Evolutionary conservation across 2,888 invertebrate genomes (phyloP).

Genomic region (Nasonovia ribisnigri): DNA sequence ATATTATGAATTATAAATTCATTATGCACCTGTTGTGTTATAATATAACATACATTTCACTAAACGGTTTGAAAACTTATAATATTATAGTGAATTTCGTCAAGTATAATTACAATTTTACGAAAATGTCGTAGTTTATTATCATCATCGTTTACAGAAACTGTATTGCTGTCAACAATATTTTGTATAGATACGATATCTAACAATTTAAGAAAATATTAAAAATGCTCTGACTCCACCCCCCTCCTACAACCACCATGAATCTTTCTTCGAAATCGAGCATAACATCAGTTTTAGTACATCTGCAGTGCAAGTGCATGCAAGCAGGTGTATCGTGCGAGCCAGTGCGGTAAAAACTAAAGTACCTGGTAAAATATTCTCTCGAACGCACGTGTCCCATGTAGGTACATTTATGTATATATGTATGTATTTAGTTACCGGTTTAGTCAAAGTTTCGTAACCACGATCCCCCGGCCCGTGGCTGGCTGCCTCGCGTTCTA

Average conservation of each 20-base stretch:
- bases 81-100: neutral
- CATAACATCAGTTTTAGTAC: neutral
- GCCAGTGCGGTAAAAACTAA: neutral
- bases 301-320: neutral
- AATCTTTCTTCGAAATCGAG: neutral
- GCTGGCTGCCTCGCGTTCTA: neutral
- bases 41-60: neutral
- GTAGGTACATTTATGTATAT: neutral
- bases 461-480: neutral
- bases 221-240: neutral
- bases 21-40: neutral
- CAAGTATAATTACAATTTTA: neutral
- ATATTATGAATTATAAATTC: neutral
- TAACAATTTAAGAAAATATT: neutral
- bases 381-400: neutral
- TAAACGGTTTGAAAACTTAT: neutral
- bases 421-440: neutral
- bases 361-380: neutral
- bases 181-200: neutral
- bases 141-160: neutral
- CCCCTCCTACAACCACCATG: neutral
- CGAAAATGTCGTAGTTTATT: neutral
- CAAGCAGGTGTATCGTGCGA: neutral
- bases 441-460: slow-evolving; percentile 36
- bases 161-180: neutral